Conservation (phyloP, 1,140 invertebrate species). For the Brachionus calyciflorus region DNA sequence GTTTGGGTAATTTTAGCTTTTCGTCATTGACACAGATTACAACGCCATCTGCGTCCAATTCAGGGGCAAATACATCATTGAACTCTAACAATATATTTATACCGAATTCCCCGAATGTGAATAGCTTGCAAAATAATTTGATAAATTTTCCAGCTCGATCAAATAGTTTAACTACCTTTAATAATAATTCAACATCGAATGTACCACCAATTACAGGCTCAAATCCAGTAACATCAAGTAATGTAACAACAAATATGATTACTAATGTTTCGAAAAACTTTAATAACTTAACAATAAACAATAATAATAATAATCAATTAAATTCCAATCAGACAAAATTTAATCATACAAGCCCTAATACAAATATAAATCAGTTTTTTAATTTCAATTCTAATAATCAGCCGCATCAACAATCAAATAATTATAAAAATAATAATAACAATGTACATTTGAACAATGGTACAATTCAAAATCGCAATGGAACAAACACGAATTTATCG, state of each 20-base stretch:
- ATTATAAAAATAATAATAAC: neutral
- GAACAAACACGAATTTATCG: neutral
- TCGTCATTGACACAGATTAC: neutral
- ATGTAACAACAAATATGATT: neutral
- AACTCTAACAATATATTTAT: neutral
- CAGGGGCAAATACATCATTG: neutral
- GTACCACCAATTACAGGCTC: neutral
- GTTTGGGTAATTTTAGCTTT: conserved; percentile 8
- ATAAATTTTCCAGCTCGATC: neutral
- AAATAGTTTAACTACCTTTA: neutral
- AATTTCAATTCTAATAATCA: neutral
- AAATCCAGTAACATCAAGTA: neutral
- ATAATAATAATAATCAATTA: too few relatives aligned
- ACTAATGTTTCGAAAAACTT: conserved; percentile 21
- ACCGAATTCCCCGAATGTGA: neutral
- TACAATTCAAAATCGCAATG: neutral
- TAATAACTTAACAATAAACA: conserved; percentile 33
- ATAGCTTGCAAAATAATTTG: neutral
- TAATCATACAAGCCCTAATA: conserved; percentile 3
- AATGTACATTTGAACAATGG: neutral
- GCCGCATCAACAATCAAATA: neutral
- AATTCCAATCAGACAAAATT: conserved; percentile 17
- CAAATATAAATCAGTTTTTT: conserved; percentile 24
- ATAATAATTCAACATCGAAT: neutral
- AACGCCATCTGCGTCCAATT: neutral